Percentiles rank a stretch among this genome's conserved stretches.
These are phyloP conservation scores for Pteronura brasiliensis DNA, from an alignment of 2,113 vertebrate genomes.

Conservation along the genomic window DNA sequence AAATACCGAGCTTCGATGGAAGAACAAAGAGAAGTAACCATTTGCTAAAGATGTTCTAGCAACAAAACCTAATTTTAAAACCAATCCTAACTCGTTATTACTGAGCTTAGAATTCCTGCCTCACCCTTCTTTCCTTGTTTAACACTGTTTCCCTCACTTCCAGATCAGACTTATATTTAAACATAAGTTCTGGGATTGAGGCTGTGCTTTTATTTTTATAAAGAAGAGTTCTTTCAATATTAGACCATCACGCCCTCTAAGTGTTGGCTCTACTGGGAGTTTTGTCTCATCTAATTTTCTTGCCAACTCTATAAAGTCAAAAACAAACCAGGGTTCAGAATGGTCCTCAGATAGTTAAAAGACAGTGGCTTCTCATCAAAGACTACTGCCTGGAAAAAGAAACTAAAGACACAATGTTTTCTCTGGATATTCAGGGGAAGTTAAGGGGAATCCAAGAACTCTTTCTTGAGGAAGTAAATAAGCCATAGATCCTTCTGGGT, in stretches of 20 bases:
- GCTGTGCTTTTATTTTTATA: not conserved
- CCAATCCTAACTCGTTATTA: not conserved
- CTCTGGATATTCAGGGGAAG: not conserved
- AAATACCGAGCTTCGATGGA: not conserved
- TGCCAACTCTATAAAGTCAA: not conserved
- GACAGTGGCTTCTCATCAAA: not conserved
- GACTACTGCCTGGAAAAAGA: not conserved
- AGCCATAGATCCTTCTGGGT: slow-evolving; percentile 3
- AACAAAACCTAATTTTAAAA: not conserved
- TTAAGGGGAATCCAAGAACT: not conserved
- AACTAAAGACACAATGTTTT: not conserved
- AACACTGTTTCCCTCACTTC: not conserved
- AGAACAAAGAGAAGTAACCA: not conserved
- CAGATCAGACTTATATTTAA: not conserved
- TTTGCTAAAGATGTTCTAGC: not conserved
- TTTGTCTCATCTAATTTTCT: not conserved
- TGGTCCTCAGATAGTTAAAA: not conserved
- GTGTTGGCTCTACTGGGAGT: not conserved
- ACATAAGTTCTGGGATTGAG: not conserved
- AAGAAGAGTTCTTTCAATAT: not conserved
- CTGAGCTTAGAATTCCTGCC: not conserved
- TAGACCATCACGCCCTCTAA: not conserved
- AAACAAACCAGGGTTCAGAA: not conserved
- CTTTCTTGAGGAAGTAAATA: slow-evolving; percentile 48
- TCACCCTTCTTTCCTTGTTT: not conserved